Base-by-base conservation (phyloP, 1,140 invertebrate genomes). In the Ephestia elutella region DNA sequence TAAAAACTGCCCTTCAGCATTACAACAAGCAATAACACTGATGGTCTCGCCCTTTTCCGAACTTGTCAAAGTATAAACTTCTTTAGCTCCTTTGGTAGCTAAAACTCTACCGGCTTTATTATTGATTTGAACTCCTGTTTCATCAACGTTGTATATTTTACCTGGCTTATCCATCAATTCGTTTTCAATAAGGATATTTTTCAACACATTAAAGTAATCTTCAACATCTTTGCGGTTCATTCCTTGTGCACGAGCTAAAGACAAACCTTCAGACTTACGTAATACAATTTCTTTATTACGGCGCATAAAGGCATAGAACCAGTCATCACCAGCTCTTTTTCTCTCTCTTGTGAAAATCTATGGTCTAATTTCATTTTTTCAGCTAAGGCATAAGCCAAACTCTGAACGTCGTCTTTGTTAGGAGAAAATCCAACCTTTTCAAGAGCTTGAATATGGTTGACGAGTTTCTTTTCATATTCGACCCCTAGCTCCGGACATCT, bases 101-200 rank as follows among this genome's bases (percentile, higher is more conserved):
- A 84, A 44, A 8, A 86, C 78, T 59, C 75, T 60, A 25, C 62
- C 62, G 13, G 59, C 54, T 20, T 63, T 64, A 64, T 66, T 70
- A 13, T 72, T 74, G 0, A 87, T 17, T 64, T 90, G 82, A 7
- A 86, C 50, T 7, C 82, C 84, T n/a, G 66, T 74, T 66, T 89
- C 83, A 59, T 89, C 82, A 57, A 82, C 76, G 65, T 87, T 89
- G 53, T 59, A 89, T 49, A 87, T 77, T 54, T 66, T 49, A 0
- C 73, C 70, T 7, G 81, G 81, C 60, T 80, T 81, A 54, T 59
- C 38, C n/a, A 66, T 5, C 9, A 73, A 55, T 10, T 54, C 57
- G 44, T 59, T 59, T n/a, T 54, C 63, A 17, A 32, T 73, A 21
- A 81, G 49, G 4, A 76, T 56, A 15, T 57, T 73, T 57, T 55